Percentiles rank a stretch among this genome's conserved stretches.
phyloP scores from a whole-genome alignment of 2,113 vertebrate genomes.

The Pyxicephalus adspersus region DNA sequence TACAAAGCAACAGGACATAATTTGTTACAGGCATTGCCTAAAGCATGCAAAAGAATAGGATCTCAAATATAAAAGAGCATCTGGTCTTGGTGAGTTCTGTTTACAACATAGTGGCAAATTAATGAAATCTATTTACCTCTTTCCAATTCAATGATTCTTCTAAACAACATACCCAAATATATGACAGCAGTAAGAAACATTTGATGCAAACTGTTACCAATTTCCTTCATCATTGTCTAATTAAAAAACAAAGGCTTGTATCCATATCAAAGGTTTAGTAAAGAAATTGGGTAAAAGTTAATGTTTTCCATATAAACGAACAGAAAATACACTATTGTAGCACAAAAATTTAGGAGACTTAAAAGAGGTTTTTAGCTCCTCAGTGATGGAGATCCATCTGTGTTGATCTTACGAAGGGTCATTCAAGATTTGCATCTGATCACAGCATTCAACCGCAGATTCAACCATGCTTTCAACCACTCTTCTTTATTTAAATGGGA shows the following conservation, averaged over 20 bases:
- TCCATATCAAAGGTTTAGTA: no score
- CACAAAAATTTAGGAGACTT: no score
- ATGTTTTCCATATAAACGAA: no score
- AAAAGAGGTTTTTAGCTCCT: no score
- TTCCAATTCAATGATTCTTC: neutral
- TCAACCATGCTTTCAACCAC: no score
- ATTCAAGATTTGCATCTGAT: no score
- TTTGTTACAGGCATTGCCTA: neutral
- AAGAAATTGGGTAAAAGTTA: no score
- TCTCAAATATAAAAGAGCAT: conserved; percentile 3
- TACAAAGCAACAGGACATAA: neutral
- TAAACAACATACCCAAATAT: conserved; percentile 1
- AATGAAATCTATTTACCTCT: conserved; percentile 7
- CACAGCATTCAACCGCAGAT: no score
- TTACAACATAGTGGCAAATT: neutral
- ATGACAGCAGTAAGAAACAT: conserved; percentile 14
- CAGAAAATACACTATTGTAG: no score
- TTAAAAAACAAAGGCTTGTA: neutral
- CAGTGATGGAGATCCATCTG: no score
- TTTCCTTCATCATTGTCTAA: conserved; percentile 18
- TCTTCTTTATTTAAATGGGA: no score
- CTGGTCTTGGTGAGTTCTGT: neutral
- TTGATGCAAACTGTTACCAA: conserved; percentile 8
- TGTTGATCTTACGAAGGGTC: no score
- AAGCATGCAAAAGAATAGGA: neutral